Evolutionary conservation across 2,113 vertebrate genomes (phyloP).

Genomic region (Hippocampus comes): DNA sequence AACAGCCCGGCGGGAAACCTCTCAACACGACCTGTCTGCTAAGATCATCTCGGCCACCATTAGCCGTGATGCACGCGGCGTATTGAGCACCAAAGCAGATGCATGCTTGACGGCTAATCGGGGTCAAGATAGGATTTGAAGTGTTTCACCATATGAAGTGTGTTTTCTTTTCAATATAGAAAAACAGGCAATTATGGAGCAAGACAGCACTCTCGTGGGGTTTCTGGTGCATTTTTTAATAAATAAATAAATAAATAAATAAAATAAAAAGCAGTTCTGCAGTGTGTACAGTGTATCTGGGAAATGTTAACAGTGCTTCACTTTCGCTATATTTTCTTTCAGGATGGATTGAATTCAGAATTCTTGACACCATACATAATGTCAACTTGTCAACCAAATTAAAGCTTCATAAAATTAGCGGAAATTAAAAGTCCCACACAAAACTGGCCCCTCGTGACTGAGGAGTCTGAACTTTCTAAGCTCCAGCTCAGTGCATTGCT

Average conservation of each 20-base stretch:
- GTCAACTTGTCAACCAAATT: too few relatives aligned
- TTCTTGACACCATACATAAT: too few relatives aligned
- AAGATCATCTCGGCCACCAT: conserved; percentile 48
- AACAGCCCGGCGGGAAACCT: conserved; percentile 55
- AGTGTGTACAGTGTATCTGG: neutral
- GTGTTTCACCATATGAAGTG: conserved; percentile 20
- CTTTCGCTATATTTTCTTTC: too few relatives aligned
- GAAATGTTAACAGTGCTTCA: neutral
- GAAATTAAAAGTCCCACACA: too few relatives aligned
- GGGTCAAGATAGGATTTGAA: conserved; percentile 17
- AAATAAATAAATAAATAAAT: too few relatives aligned
- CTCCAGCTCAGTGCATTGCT: too few relatives aligned
- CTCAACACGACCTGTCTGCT: conserved; percentile 43
- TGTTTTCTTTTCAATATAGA: conserved; percentile 2
- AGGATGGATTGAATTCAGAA: too few relatives aligned
- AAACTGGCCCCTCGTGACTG: too few relatives aligned
- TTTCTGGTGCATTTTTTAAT: neutral
- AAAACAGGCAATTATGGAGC: neutral
- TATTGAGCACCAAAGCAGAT: conserved; percentile 50
- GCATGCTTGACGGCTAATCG: conserved; percentile 5
- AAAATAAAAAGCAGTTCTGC: too few relatives aligned
- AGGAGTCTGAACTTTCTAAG: too few relatives aligned
- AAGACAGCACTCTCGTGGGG: neutral
- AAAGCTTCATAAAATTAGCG: too few relatives aligned
- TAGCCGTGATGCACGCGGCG: conserved; percentile 44